Conservation (phyloP, 2,888 invertebrate species). For the Latrodectus hesperus region DNA sequence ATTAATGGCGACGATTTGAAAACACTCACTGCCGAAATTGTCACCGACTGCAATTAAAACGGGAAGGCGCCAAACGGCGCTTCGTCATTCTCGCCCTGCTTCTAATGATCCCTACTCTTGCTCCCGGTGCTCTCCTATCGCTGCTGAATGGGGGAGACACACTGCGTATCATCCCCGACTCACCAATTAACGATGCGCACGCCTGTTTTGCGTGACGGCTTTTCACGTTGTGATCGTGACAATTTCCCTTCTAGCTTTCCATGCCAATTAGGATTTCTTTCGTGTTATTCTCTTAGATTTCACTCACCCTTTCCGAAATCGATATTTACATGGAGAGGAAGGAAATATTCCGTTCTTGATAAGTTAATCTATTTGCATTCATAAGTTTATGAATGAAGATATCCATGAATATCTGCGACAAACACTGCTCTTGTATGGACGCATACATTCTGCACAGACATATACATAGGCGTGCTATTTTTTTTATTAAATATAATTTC, state of each 20-base stretch:
- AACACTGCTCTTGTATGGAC: no score
- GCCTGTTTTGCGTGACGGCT: constrained; percentile 49
- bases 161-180: not conserved
- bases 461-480: no score
- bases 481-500: no score
- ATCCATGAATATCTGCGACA: no score
- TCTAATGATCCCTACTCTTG: constrained; percentile 55
- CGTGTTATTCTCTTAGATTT: not conserved
- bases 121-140: constrained; percentile 13
- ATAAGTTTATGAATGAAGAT: no score
- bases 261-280: constrained; percentile 50
- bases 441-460: no score
- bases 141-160: not conserved
- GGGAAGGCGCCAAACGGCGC: constrained; percentile 60
- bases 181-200: constrained; percentile 51
- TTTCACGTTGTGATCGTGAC: constrained; percentile 40
- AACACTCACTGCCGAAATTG: constrained; percentile 53
- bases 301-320: not conserved
- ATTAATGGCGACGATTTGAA: constrained; percentile 62
- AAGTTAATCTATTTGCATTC: no score
- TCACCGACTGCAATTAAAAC: constrained; percentile 63
- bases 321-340: no score
- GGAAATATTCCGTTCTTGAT: no score
- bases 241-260: constrained; percentile 10
- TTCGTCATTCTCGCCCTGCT: constrained; percentile 37